phyloP scores from a whole-genome alignment of 1,140 invertebrate genomes.

The Pararge aegeria region DNA sequence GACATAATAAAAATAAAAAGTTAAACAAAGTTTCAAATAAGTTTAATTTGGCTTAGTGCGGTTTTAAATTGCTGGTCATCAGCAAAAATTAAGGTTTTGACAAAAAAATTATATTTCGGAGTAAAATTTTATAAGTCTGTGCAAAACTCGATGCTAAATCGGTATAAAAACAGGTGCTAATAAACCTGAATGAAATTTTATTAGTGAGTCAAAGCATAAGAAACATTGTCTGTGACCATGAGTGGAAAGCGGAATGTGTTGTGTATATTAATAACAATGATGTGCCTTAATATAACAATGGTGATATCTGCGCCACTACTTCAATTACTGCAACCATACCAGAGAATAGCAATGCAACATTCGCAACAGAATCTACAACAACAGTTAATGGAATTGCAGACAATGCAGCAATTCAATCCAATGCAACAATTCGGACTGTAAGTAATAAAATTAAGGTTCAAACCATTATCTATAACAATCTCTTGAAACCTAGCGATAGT shows the following conservation, averaged over 20 bases:
- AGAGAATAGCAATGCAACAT: slow-evolving; percentile 11
- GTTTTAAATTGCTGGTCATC: too few relatives aligned
- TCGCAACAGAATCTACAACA: slow-evolving; percentile 31
- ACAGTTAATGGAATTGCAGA: slow-evolving; percentile 38
- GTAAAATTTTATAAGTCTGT: too few relatives aligned
- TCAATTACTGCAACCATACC: slow-evolving; percentile 19
- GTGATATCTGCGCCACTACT: slow-evolving; percentile 26
- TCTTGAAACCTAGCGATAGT: too few relatives aligned
- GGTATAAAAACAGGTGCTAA: neutral
- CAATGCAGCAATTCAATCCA: slow-evolving; percentile 27
- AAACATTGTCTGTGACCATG: neutral
- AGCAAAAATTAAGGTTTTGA: too few relatives aligned
- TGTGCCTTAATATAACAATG: slow-evolving; percentile 15
- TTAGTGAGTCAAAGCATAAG: neutral
- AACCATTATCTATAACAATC: too few relatives aligned
- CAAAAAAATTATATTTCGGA: too few relatives aligned
- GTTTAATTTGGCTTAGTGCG: too few relatives aligned
- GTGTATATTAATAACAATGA: slow-evolving; percentile 12
- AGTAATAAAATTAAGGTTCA: slow-evolving; percentile 22
- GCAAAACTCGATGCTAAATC: too few relatives aligned
- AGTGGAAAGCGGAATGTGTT: neutral
- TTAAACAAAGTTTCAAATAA: too few relatives aligned
- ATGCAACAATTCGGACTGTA: slow-evolving; percentile 20
- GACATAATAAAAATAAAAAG: too few relatives aligned
- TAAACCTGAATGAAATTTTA: neutral